Conservation (phyloP, 2,888 invertebrate genomes). For the Gibbula magus region DNA sequence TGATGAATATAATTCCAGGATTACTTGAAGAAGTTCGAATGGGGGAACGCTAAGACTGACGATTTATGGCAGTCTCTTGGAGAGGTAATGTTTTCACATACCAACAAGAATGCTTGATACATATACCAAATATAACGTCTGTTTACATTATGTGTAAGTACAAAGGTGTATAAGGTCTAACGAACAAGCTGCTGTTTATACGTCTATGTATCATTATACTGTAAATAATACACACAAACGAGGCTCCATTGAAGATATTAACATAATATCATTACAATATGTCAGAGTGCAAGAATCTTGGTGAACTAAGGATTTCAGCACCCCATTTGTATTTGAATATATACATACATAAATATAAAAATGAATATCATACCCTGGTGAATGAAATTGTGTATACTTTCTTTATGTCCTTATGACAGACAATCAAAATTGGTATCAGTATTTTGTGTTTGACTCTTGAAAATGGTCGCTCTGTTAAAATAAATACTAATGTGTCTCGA, state of each 20-base stretch:
- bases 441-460: background rate
- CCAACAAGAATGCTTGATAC: background rate
- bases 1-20: conserved; percentile 77
- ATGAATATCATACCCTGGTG: too few species aligned
- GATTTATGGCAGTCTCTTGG: conserved; percentile 83
- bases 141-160: background rate
- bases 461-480: background rate
- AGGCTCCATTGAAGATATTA: too few species aligned
- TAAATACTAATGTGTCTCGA: background rate
- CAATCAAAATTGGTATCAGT: background rate
- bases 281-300: too few species aligned
- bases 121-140: too few species aligned
- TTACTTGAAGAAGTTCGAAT: conserved; percentile 84
- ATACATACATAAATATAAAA: too few species aligned
- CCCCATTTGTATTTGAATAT: too few species aligned
- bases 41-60: conserved; percentile 86
- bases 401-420: background rate
- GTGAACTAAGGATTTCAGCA: too few species aligned
- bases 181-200: background rate
- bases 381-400: too few species aligned
- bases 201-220: background rate
- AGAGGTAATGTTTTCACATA: conserved; percentile 47
- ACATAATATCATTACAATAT: too few species aligned
- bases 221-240: too few species aligned
- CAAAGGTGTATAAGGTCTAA: background rate